A percentile compares a stretch with the other conserved stretches of the same genome.
Conservation (phyloP, 2,888 invertebrate species). For the Eustalomyia histrio region DNA sequence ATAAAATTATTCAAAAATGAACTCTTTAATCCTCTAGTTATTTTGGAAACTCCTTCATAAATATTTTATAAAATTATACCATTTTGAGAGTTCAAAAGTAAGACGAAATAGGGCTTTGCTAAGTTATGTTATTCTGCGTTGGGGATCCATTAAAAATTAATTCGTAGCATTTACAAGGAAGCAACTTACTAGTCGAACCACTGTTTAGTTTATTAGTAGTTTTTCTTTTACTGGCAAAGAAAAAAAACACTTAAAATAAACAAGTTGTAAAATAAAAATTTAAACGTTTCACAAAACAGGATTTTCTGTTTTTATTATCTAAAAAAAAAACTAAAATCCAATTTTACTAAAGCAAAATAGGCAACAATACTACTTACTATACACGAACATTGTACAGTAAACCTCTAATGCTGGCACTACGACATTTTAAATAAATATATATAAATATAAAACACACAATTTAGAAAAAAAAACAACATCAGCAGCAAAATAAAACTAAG, state of each 20-base stretch:
- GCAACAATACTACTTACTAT: slow-evolving; percentile 41
- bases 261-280: slow-evolving; percentile 56
- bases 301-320: slow-evolving; percentile 53
- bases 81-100: too few species aligned
- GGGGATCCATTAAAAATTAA: too few species aligned
- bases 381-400: slow-evolving; percentile 28
- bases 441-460: slow-evolving; percentile 30
- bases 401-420: slow-evolving; percentile 44
- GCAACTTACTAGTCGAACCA: not conserved
- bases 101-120: too few species aligned
- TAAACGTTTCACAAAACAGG: slow-evolving; percentile 57
- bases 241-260: not conserved
- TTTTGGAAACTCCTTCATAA: too few species aligned
- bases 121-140: too few species aligned
- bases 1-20: too few species aligned
- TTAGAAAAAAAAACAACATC: slow-evolving; percentile 7
- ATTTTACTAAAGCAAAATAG: slow-evolving; percentile 53
- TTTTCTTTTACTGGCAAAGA: slow-evolving; percentile 10
- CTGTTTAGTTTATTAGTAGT: slow-evolving; percentile 9
- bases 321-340: slow-evolving; percentile 54
- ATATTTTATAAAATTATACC: too few species aligned
- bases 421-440: slow-evolving; percentile 36
- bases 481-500: slow-evolving; percentile 49
- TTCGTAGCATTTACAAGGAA: too few species aligned
- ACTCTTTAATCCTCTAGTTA: too few species aligned